Conservation (phyloP, 2,888 invertebrate species). For the Eristalinus sepulchralis region DNA sequence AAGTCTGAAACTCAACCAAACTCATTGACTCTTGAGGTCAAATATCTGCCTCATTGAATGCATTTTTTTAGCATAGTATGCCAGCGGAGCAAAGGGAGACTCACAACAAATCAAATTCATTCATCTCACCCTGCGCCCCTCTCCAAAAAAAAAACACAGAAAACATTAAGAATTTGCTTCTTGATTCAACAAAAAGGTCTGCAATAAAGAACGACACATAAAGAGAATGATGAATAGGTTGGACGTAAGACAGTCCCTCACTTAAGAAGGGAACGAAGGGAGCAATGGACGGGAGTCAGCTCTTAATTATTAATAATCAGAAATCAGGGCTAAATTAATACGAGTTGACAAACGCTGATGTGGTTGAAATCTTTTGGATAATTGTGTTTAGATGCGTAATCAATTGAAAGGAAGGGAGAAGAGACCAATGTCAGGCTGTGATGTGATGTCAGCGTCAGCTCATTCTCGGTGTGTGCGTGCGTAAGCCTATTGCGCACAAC, state of each 20-base stretch:
- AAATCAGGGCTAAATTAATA: conserved; percentile 64
- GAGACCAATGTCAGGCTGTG: not conserved
- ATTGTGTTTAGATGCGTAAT: conserved; percentile 29
- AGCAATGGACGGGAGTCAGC: not conserved
- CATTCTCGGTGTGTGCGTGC: conserved; percentile 4
- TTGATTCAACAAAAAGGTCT: not conserved
- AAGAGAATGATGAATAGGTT: not conserved
- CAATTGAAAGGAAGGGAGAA: conserved; percentile 2
- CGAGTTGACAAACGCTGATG: conserved; percentile 42
- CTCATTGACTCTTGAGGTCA: conserved; percentile 66
- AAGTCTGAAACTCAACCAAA: conserved; percentile 57
- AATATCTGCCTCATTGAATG: conserved; percentile 60
- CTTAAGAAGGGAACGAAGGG: not conserved
- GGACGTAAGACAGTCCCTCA: not conserved
- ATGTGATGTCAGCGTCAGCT: not conserved
- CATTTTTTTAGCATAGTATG: conserved; percentile 47
- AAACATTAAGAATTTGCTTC: conserved; percentile 4
- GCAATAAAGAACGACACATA: conserved; percentile 5
- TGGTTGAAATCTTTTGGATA: conserved; percentile 3
- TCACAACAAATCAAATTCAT: conserved; percentile 31
- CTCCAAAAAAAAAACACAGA: not conserved
- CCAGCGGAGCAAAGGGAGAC: conserved; percentile 11
- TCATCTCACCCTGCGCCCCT: conserved; percentile 6
- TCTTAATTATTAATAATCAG: conserved; percentile 67
- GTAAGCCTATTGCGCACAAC: conserved; percentile 55